A percentile compares a stretch with the other conserved stretches of the same genome.
Evolutionary conservation across 2,797 vertebrate species (phyloP).

Genomic region (Peromyscus melanophrys): DNA sequence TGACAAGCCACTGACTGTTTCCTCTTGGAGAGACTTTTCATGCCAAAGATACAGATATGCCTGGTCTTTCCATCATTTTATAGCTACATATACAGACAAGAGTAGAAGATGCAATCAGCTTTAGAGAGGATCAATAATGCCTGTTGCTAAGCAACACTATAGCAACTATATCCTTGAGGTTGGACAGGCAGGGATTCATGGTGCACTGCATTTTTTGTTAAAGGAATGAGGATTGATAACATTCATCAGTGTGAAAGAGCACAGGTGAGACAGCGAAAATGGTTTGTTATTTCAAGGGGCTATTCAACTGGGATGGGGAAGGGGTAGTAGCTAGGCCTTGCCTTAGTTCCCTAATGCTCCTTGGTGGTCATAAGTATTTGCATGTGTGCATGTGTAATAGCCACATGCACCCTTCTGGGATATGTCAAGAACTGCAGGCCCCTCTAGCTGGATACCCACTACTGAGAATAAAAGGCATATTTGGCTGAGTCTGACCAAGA

Average conservation of each 20-base stretch:
- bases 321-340: background rate
- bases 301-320: background rate
- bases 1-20: rapidly evolving
- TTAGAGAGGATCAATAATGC: background rate
- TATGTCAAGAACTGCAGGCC: background rate
- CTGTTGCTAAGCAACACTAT: background rate
- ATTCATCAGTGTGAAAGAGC: background rate
- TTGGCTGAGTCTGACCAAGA: background rate
- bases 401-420: too few relatives aligned
- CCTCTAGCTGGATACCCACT: background rate
- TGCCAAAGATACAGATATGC: background rate
- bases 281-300: background rate
- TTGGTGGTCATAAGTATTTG: background rate
- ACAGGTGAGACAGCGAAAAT: background rate
- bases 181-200: background rate
- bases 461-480: background rate
- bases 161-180: background rate
- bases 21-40: background rate
- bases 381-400: background rate
- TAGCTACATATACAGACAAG: rapidly evolving
- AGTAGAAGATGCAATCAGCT: background rate
- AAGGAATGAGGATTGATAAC: background rate
- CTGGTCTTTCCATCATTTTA: background rate
- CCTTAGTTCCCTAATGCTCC: too few relatives aligned
- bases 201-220: background rate